phyloP scores from a whole-genome alignment of 2,888 invertebrate genomes.

The Eledone cirrhosa region DNA sequence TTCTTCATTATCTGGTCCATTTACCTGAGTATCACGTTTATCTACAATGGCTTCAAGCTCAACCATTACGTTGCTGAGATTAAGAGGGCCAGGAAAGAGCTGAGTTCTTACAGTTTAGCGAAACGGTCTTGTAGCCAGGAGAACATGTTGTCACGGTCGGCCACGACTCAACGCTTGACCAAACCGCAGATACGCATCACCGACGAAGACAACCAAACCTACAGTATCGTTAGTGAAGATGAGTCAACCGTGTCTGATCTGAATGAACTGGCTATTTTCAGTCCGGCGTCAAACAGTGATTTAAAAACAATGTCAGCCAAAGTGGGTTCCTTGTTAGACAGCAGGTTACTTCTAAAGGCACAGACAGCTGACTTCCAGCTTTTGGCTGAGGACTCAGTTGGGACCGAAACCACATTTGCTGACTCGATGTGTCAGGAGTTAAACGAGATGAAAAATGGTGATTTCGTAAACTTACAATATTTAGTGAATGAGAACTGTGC shows the following conservation, averaged over 20 bases:
- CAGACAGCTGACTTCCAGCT: background rate
- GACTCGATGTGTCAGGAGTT: background rate
- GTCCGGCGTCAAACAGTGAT: background rate
- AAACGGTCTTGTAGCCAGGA: conserved; percentile 25
- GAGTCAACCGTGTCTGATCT: conserved; percentile 34
- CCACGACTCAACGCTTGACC: conserved; percentile 66
- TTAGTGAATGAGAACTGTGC: background rate
- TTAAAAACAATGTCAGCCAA: background rate
- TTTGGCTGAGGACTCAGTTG: background rate
- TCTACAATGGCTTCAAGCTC: conserved; percentile 71
- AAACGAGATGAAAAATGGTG: background rate
- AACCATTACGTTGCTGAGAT: conserved; percentile 57
- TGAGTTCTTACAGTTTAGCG: conserved; percentile 36
- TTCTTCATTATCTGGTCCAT: conserved; percentile 71
- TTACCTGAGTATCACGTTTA: conserved; percentile 70
- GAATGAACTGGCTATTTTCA: conserved; percentile 21
- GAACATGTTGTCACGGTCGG: conserved; percentile 31
- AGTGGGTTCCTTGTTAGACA: background rate
- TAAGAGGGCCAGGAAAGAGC: conserved; percentile 40
- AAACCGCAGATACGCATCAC: conserved; percentile 68
- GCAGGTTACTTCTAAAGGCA: background rate
- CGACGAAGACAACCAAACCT: conserved; percentile 67
- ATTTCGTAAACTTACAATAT: background rate
- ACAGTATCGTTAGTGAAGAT: conserved; percentile 63
- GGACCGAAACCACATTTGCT: background rate